Percentiles rank a stretch among this genome's conserved stretches.
These are phyloP conservation scores for Pristionchus entomophagus DNA, from an alignment of 2,888 invertebrate genomes.

Conservation along the genomic window DNA sequence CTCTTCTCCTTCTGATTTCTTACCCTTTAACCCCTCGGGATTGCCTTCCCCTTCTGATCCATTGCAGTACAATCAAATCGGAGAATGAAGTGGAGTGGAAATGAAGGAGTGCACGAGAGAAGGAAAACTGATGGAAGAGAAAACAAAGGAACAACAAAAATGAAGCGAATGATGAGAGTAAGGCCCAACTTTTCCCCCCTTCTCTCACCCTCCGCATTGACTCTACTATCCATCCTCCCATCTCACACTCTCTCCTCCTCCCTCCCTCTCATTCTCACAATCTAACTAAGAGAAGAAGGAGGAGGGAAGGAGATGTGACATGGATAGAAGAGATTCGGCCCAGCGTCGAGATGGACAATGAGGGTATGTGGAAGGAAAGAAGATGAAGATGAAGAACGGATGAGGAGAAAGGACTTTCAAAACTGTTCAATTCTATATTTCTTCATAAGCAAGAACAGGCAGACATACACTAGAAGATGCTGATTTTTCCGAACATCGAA, in stretches of 20 bases:
- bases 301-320: constrained; percentile 33
- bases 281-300: constrained; percentile 21
- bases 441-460: too few species aligned
- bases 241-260: constrained; percentile 13
- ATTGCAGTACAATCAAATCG: constrained; percentile 15
- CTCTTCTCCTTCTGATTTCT: neutral
- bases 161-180: constrained; percentile 23
- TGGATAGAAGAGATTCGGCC: constrained; percentile 19
- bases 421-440: too few species aligned
- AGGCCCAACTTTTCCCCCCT: constrained; percentile 25
- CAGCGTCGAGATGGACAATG: neutral
- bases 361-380: neutral
- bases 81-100: neutral
- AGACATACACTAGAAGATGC: too few species aligned
- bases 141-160: neutral
- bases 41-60: neutral
- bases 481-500: too few species aligned
- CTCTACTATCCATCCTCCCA: constrained; percentile 8
- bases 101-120: neutral
- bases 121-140: neutral
- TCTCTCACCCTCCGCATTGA: constrained; percentile 2
- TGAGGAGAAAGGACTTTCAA: too few species aligned
- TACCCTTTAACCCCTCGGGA: neutral
- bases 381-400: neutral
- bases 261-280: constrained; percentile 40